Percentiles rank a stretch among this genome's conserved stretches.
These are phyloP conservation scores for Urocitellus parryii DNA, from an alignment of 2,113 vertebrate genomes.

Conservation along the genomic window DNA sequence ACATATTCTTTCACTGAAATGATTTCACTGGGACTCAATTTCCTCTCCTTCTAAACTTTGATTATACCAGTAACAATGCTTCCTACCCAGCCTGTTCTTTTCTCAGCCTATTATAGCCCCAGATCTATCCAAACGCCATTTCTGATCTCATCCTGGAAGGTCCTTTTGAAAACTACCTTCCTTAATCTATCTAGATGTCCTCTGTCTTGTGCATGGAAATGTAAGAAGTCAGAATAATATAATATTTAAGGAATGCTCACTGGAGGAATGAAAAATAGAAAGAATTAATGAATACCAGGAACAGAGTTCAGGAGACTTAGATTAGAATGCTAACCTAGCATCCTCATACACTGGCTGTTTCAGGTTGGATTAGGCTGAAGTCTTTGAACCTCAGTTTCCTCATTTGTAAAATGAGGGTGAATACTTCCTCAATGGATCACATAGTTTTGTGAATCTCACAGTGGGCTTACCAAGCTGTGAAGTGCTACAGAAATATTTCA, in stretches of 20 bases:
- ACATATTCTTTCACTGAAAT: neutral
- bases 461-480: neutral
- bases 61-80: neutral
- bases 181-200: neutral
- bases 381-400: neutral
- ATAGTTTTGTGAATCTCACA: neutral
- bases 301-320: neutral
- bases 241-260: neutral
- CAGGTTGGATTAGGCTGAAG: neutral
- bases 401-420: neutral
- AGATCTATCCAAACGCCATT: neutral
- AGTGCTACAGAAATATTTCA: neutral
- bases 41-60: neutral
- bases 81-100: neutral
- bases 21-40: neutral
- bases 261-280: neutral
- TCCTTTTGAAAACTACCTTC: neutral
- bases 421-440: neutral
- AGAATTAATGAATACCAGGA: neutral
- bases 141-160: neutral
- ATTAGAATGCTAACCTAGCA: neutral
- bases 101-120: neutral
- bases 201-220: neutral
- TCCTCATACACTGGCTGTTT: neutral
- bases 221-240: neutral